These are phyloP conservation scores for Limnephilus lunatus DNA, from an alignment of 2,888 invertebrate species.

Conservation along the genomic window DNA sequence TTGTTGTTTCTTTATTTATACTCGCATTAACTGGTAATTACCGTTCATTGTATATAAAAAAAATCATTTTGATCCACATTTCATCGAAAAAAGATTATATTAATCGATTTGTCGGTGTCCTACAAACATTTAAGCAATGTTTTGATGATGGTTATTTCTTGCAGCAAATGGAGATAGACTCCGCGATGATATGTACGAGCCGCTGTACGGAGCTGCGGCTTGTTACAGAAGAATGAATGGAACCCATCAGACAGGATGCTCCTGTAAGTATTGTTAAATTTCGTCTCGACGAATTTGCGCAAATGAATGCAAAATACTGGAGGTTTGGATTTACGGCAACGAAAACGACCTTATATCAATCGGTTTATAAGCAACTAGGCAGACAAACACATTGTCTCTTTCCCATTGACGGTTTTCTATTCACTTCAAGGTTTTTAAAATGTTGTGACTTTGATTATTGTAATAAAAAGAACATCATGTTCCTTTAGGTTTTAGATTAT, in stretches of 20 bases:
- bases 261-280: slow-evolving; percentile 82
- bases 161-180: slow-evolving; percentile 79
- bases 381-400: neutral
- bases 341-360: neutral
- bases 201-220: slow-evolving; percentile 83
- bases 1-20: slow-evolving; percentile 36
- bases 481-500: too few relatives aligned
- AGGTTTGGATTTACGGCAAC: neutral
- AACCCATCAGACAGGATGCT: slow-evolving; percentile 96
- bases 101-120: neutral
- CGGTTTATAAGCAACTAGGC: neutral
- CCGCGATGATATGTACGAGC: slow-evolving; percentile 89
- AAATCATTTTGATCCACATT: neutral
- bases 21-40: slow-evolving; percentile 24
- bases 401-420: too few relatives aligned
- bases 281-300: neutral
- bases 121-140: neutral
- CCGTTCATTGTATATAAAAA: neutral
- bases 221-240: slow-evolving; percentile 96
- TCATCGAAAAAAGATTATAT: neutral
- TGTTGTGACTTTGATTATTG: neutral
- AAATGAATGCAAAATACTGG: neutral
- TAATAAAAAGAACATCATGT: too few relatives aligned
- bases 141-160: slow-evolving; percentile 59
- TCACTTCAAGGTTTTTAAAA: neutral